Percentiles rank a stretch among this genome's conserved stretches.
These are phyloP conservation scores for Psilopsiagon aurifrons DNA, from an alignment of 2,113 vertebrate species.

Conservation along the genomic window DNA sequence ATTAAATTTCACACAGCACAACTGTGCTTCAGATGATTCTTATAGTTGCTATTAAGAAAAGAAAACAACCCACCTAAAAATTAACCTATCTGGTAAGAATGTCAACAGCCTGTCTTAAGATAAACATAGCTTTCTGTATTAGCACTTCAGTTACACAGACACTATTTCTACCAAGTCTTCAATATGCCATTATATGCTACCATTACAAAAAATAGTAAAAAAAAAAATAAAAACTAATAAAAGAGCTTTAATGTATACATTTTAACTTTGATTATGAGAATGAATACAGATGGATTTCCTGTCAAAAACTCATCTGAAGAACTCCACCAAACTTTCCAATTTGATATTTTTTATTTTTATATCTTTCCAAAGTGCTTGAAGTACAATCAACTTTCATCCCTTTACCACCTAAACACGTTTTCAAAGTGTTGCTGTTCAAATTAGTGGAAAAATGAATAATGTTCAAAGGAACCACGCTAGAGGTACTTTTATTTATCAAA, in stretches of 20 bases:
- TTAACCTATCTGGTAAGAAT: background rate
- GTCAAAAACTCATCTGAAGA: background rate
- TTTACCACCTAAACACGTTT: background rate
- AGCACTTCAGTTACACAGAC: background rate
- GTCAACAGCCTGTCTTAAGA: background rate
- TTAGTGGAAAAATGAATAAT: background rate
- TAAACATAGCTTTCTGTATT: background rate
- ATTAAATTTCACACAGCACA: background rate
- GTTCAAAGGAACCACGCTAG: background rate
- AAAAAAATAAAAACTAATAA: background rate
- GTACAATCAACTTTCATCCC: background rate
- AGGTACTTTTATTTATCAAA: background rate
- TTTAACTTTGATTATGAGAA: background rate
- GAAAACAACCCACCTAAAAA: background rate
- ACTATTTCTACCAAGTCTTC: background rate
- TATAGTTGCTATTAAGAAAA: background rate
- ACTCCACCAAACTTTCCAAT: background rate
- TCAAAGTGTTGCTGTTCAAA: background rate
- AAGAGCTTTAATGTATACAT: background rate
- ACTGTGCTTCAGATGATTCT: background rate
- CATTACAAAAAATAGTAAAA: background rate
- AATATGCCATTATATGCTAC: background rate
- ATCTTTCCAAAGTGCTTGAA: background rate
- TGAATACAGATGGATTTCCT: background rate
- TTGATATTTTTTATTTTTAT: background rate